Base-by-base conservation (phyloP, 2,113 vertebrate genomes). In the Poecile atricapillus region DNA sequence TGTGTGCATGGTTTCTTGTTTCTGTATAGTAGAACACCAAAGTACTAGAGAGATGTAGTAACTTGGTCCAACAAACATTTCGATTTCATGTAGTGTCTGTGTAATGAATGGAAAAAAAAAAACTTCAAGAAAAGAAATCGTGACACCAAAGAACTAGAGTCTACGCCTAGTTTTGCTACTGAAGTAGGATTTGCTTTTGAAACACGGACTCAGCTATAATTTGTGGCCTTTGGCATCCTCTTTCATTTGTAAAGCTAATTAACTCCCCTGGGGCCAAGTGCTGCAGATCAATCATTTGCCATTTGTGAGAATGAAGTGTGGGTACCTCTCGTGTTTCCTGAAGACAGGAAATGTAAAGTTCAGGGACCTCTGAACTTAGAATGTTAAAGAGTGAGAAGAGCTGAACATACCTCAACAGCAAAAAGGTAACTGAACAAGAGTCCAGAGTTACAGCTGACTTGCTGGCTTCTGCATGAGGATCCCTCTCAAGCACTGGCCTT, bases 1-100 rank as follows among this genome's bases (percentile, higher is more conserved):
- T 97, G 83, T 97, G 88, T 96, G 96, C 94, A 94, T 97, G 96
- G 93, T 95, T 92, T 95, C 93, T 93, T 93, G 89, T 95, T 95
- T 93, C 94, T 96, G 96, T 97, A 63, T 92, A 92, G 95, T 94
- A 89, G 95, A 90, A 89, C 91, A 95, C 89, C 91, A 89, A 47
- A 94, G 64, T 94, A 81, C 76, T 93, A 95, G 93, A 95, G 73
- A 95, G 94, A 89, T 96, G 76, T 96, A 92, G 96, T 94, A 90
- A 93, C 93, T 94, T 83, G 94, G 95, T 97, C 95, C 96, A 91
- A 95, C 93, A 93, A 95, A 95, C 96, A 97, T 97, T 97, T 97
- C 87, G 1, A 74, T 90, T 97, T 92, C 95, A 96, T 97, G 94
- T 92, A 95, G 96, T 96, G 80, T 96, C 93, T 96, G 7, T 96